phyloP scores from a whole-genome alignment of 2,113 vertebrate species.

The Tenrec ecaudatus region DNA sequence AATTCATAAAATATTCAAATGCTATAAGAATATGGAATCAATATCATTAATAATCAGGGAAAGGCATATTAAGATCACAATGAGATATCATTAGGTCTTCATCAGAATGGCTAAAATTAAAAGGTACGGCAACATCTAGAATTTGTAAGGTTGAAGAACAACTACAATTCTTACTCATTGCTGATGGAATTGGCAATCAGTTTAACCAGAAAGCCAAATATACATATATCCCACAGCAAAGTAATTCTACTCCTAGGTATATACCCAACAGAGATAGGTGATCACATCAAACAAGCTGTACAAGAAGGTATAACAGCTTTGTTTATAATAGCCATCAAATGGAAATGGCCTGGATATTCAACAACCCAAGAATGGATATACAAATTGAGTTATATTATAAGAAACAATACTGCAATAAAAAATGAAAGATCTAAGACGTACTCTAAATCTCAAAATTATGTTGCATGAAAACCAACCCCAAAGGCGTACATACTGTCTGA shows the following conservation, averaged over 20 bases:
- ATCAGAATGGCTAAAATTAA: not conserved
- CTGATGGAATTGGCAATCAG: not conserved
- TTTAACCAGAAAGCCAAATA: not conserved
- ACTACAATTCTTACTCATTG: not conserved
- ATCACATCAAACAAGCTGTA: not conserved
- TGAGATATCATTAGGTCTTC: not conserved
- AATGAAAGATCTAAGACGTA: constrained; percentile 15
- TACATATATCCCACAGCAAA: not conserved
- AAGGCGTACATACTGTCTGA: not conserved
- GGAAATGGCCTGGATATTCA: not conserved
- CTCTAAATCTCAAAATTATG: not conserved
- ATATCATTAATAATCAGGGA: not conserved
- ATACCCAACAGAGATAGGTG: not conserved
- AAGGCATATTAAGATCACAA: not conserved
- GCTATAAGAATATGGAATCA: constrained; percentile 3
- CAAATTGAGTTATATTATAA: not conserved
- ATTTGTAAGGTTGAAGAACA: not conserved
- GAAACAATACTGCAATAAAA: not conserved
- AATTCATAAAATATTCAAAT: constrained; percentile 44
- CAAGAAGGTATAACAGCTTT: not conserved
- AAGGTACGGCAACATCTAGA: not conserved
- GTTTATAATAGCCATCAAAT: not conserved
- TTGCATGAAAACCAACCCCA: not conserved
- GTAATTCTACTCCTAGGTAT: not conserved
- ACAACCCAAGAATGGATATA: constrained; percentile 7